Base-by-base conservation (phyloP, 2,888 invertebrate genomes). In the Polydrusus pterygomalis region DNA sequence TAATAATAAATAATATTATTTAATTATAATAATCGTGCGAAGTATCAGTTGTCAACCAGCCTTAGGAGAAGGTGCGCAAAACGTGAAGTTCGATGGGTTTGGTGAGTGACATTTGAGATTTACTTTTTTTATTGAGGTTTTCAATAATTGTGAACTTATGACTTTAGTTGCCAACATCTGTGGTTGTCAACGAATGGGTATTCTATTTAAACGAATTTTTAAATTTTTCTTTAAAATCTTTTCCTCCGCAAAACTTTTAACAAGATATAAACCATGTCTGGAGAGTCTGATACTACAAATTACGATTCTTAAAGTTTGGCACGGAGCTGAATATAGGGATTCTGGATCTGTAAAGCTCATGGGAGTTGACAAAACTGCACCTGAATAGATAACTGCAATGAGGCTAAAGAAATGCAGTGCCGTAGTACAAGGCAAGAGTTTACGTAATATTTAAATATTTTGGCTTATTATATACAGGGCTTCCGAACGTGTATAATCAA, bases 271-370 rank as follows among this genome's bases (percentile, higher is more conserved):
- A 47, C 13, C n/a, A 10, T 3, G 17, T 51, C 49, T 20, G 9
- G 18, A 51, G 10, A 18, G 2, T 51, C 49, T 51, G 18, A 18
- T 8, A 10, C 20, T 43, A 43, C 43, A 7, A 34, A 43, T 43
- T 43, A 13, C 51, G n/a, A 2, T 25, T 54, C 25, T 20, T 17
- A 25, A 25, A 54, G 54, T 54, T 54, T 54, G 13, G 25, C n/a
- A 54, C 54, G 25, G 3, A 30, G 54, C 13, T 54, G 25, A 25
- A 54, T n/a, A 20, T 47, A 2, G 3, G 25, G 25, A 54, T 54
- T 54, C 54, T 54, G 54, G 25, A 54, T 54, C 25, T 54, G 54
- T 25, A 30, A 25, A 25, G 7, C 25, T 25, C 25, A 54, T n/a
- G 25, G 13, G 51, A 51, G 5, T 13, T 1, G 25, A 54, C 54